Percentiles rank a stretch among this genome's conserved stretches.
Conservation (phyloP, 1,140 invertebrate species). For the Planococcus citri region DNA sequence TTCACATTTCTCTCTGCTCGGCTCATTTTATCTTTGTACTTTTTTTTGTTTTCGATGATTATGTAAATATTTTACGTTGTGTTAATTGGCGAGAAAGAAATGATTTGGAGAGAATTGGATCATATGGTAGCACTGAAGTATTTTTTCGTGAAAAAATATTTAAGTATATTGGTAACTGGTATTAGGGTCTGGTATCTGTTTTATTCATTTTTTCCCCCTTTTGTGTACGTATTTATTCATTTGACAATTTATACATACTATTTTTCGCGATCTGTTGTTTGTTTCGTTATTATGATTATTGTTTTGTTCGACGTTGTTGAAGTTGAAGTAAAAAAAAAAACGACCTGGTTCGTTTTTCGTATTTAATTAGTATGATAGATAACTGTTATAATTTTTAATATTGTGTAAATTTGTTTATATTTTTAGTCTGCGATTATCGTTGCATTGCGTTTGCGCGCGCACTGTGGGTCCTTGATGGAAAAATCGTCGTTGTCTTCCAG, state of each 20-base stretch:
- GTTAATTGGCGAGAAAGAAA: too few relatives aligned
- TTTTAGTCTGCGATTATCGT: too few relatives aligned
- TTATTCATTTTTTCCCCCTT: background rate
- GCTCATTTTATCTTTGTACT: background rate
- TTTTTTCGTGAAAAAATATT: background rate
- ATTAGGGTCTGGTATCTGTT: slow-evolving; percentile 1
- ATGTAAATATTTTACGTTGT: background rate
- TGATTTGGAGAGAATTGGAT: background rate
- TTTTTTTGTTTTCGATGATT: background rate
- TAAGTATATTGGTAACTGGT: slow-evolving; percentile 3
- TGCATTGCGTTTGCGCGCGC: too few relatives aligned
- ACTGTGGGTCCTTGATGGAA: too few relatives aligned
- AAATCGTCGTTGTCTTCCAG: too few relatives aligned
- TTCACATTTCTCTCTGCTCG: background rate
- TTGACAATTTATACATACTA: background rate
- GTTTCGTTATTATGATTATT: background rate
- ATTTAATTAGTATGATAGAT: too few relatives aligned
- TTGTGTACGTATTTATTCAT: background rate
- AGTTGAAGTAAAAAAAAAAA: too few relatives aligned
- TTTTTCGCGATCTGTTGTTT: background rate
- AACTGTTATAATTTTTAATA: too few relatives aligned
- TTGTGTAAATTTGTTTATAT: too few relatives aligned
- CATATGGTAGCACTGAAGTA: background rate
- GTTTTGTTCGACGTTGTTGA: background rate
- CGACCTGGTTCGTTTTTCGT: too few relatives aligned